Base-by-base conservation (phyloP, 2,113 vertebrate genomes). In the Lepus timidus region DNA sequence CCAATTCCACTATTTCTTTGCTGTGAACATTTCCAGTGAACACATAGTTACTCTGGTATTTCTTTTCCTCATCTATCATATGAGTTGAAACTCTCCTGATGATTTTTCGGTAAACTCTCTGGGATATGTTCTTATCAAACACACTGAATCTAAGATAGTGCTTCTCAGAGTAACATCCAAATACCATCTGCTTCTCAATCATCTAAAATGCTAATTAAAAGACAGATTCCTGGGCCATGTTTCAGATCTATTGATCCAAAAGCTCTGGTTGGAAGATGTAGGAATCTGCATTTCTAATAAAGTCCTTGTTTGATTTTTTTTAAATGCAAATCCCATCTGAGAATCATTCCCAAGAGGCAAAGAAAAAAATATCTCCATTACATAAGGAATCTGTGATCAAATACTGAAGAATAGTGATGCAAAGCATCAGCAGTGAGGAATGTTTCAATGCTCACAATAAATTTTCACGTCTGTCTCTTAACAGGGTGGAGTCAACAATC, bases 171-270 rank as follows among this genome's bases (percentile, higher is more conserved):
- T 93, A 89, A 80, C n/a, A 87, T n/a, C 25, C 55, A 70, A 67
- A 89, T 39, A 87, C 22, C 11, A 75, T 31, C 80, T 92, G 55
- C 36, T 96, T 93, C 31, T 80, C n/a, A 92, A 51, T 75, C 36
- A 80, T 13, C 55, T 78, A 70, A 73, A 74, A 20, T 79, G 76
- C 22, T 95, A 93, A 92, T 31, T 89, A 70, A 90, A 82, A 70
- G 49, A 20, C 36, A 81, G 65, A 65, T 71, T 95, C 36, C 79
- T 86, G 62, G 88, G 51, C 6, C 76, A 36, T 75, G 65, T n/a
- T 94, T 82, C 92, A 95, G 61, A 85, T 22, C 52, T 87, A 91
- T 9, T 85, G 84, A 93, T 49, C 75, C 68, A 85, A 85, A 96
- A 92, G 19, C 49, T 85, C 79, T 95, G 49, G 67, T 25, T 94